A percentile compares a stretch with the other conserved stretches of the same genome.
Conservation (phyloP, 2,797 vertebrate species). For the Phalanger gymnotis region DNA sequence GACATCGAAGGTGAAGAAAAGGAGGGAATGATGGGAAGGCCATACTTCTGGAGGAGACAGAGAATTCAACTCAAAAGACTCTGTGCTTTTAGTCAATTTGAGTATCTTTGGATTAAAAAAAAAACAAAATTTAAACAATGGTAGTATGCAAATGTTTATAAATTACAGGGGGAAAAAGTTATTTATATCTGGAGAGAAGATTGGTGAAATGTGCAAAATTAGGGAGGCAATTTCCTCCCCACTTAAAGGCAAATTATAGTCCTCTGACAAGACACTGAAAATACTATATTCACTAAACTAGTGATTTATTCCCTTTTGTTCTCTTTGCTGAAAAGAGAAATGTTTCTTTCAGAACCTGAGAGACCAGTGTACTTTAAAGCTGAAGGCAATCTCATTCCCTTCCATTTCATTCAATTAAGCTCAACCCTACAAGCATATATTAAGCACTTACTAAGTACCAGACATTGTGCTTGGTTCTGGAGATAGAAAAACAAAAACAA, state of each 20-base stretch:
- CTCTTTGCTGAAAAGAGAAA: slow-evolving; percentile 22
- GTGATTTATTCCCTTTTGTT: background rate
- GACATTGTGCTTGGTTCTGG: background rate
- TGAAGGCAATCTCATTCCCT: background rate
- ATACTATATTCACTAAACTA: background rate
- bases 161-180: slow-evolving; percentile 46
- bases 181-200: slow-evolving; percentile 61
- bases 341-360: slow-evolving; percentile 11
- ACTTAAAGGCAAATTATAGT: slow-evolving; percentile 50
- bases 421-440: background rate
- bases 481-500: background rate
- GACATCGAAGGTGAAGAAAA: background rate
- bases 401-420: background rate
- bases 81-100: slow-evolving; percentile 20
- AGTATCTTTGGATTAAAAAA: slow-evolving; percentile 35
- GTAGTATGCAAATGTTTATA: slow-evolving; percentile 36
- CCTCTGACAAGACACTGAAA: slow-evolving; percentile 22
- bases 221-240: slow-evolving; percentile 34
- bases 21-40: background rate
- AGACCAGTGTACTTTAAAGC: background rate
- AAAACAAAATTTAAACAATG: slow-evolving; percentile 46
- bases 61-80: background rate
- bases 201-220: slow-evolving; percentile 42
- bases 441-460: background rate
- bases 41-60: background rate